A percentile compares a stretch with the other conserved stretches of the same genome.
Conservation (phyloP, 2,797 vertebrate genomes). For the Pipistrellus nathusii region DNA sequence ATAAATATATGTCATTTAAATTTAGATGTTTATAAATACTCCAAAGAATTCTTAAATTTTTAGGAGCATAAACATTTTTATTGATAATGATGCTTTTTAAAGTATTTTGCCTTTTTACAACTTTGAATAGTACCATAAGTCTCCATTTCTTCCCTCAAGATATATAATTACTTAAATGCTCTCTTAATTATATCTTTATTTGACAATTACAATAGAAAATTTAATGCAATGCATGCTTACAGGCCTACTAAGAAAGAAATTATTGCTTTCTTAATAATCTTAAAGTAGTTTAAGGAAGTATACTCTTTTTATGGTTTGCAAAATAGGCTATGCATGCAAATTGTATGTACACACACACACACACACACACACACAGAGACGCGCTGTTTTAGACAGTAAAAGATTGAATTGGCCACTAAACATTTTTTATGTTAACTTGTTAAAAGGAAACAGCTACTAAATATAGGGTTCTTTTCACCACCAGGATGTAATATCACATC, state of each 20-base stretch:
- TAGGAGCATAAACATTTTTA: neutral
- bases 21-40: conserved; percentile 34
- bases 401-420: conserved; percentile 45
- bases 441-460: conserved; percentile 76
- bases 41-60: conserved; percentile 27
- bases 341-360: neutral
- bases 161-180: conserved; percentile 69
- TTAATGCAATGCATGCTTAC: conserved; percentile 61
- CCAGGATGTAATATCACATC: conserved; percentile 55
- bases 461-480: conserved; percentile 50
- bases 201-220: conserved; percentile 73
- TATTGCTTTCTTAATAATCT: conserved; percentile 71
- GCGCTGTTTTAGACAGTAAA: conserved; percentile 58
- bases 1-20: conserved; percentile 59
- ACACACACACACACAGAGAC: neutral
- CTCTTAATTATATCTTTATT: conserved; percentile 73
- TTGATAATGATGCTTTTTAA: neutral
- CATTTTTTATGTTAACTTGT: conserved; percentile 63
- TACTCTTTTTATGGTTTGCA: conserved; percentile 67
- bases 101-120: conserved; percentile 47
- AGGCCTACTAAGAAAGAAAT: conserved; percentile 78
- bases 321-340: neutral
- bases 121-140: neutral
- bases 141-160: conserved; percentile 47
- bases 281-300: conserved; percentile 74